Evolutionary conservation across 1,140 invertebrate genomes (phyloP), one percentile per base, ranked within the genome.

Genomic region (Doryteuthis pealeii): DNA sequence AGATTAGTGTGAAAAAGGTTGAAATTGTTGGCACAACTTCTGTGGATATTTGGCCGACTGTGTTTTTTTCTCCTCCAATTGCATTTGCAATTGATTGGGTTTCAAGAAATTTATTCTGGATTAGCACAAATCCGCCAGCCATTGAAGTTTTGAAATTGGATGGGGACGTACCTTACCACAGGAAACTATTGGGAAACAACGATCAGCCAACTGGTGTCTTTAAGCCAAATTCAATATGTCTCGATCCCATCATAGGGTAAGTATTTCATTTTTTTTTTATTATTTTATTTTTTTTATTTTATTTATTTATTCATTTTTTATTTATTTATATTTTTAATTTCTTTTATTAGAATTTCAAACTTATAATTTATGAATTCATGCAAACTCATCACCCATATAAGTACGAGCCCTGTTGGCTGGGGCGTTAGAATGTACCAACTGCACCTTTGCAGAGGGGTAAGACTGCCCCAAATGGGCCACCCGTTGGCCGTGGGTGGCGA

Each of bases 31-130:
- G 94, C 18, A 95, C 95, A 2, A 97, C 97, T 78, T 92, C 92
- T 84, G 94, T 93, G 0, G 92, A 94, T 81, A 94, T 98, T 83
- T 90, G 96, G 0, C 66, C 90, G 90, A 81, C 91, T 8, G 95
- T 95, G 10, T 91, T 98, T 40, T 93, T 98, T 33, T 96, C 97
- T 0, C 92, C 95, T 0, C 95, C 96, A 0, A 95, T 95, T 65
- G 92, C 94, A 1, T 92, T 99, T 40, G 96, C 96, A 0, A 94
- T 98, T 83, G 97, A 99, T 85, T 99, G 97, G 96, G 90, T 99
- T 35, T 96, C 96, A 12, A 89, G 96, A 54, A 99, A 99, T 88
- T 85, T 99, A 10, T 99, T 94, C 83, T 93, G 99, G 80, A 96
- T 96, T 15, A 99, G 99, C 83, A 92, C 93, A 28, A 90, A 93